Evolutionary conservation across 2,888 invertebrate genomes (phyloP), one percentile per base, ranked within the genome.

Genomic region (Ischnus inquisitorius): DNA sequence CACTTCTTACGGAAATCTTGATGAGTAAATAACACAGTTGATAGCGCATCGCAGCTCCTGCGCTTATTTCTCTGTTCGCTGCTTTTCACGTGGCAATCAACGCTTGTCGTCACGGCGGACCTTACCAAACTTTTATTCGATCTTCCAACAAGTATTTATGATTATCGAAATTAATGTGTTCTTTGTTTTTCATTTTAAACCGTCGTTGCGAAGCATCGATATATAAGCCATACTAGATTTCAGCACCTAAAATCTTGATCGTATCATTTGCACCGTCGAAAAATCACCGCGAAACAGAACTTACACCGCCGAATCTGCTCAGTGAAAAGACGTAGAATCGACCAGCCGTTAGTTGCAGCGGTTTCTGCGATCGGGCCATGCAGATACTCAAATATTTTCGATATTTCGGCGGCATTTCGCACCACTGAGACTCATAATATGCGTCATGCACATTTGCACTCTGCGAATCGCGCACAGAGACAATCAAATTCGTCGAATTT

Each of bases 401-500:
- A 88, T 95, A 95, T 74, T 89, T 89, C 0, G 87, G 87, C 71
- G 94, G 91, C 88, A 95, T 95, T 10, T 95, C 94, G 68, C 94
- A 93, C 95, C 96, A 95, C 1, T 94, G 94, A 84, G 94, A 94
- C 68, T 94, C 93, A 87, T 95, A 95, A 85, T 95, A 89, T 57
- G 94, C 94, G 39, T 94, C 93, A 0, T 94, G 93, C 2, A 95
- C 91, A 0, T 93, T 90, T 87, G 94, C 93, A 85, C 95, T 95
- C 89, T 88, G 57, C 10, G 57, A 76, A 57, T 19, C 10, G 3
- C 51, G 10, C 22, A 41, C 41, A 39, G 8, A 22, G 28, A 62
- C 34, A 5, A 22, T 54, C 3, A 41, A 10, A 39, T n/a, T 28
- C 12, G 28, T n/a, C 14, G n/a, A 28, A 28, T 1, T 2, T 28